Base-by-base conservation (phyloP, 2,797 vertebrate genomes). In the Eutrigla gurnardus region DNA sequence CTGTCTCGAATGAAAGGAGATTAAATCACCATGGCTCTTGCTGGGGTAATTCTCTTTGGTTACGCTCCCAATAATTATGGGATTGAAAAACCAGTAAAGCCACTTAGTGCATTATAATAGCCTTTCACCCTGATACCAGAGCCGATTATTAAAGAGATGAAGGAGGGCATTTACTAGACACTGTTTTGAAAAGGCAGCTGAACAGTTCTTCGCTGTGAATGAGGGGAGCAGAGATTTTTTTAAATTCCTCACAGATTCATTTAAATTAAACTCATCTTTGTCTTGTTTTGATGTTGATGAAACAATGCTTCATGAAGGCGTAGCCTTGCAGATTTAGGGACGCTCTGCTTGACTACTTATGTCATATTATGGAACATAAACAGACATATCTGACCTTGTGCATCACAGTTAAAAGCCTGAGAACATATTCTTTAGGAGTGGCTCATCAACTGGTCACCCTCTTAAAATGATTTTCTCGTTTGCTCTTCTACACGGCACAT, bases 61-160 rank as follows among this genome's bases (percentile, higher is more conserved):
- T 54, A 17, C 3, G 6, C 62, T 65, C 25, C 15, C 15, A 5
- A 9, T 43, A 64, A 65, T 45, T 32, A 33, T 3, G 5, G 36
- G n/a, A 49, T 9, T 43, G 13, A 42, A 52, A 52, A 65, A 58
- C 47, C 50, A 32, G 6, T 6, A 43, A 55, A 42, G 15, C 43
- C 49, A 62, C 55, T 70, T 52, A 40, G 62, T 25, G 13, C 46
- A 49, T 59, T 45, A 50, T 43, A 58, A 52, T 43, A 50, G 36
- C 8, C 18, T 35, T 64, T 45, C 14, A 43, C n/a, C 43, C 61
- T n/a, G 37, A 73, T 65, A 59, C 10, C 36, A 40, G 60, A 43
- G 42, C 53, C 50, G 35, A 71, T 66, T 14, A 36, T 33, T 42
- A 37, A 50, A 53, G 18, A 32, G 37, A 42, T 45, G 25, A 50